phyloP scores from a whole-genome alignment of 2,797 vertebrate species.

The Macropus fuliginosus region DNA sequence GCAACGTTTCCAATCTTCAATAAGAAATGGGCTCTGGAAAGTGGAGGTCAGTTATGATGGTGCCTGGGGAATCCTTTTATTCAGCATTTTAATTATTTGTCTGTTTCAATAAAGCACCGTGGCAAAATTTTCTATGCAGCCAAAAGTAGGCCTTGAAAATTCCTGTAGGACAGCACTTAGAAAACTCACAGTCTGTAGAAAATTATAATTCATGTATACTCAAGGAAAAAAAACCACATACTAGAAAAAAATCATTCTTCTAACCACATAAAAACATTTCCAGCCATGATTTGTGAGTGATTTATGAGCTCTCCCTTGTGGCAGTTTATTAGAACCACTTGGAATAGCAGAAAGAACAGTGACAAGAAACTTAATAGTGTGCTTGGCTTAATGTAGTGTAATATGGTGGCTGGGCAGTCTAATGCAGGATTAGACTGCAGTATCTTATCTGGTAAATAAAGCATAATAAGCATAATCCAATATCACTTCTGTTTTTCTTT shows the following conservation, averaged over 20 bases:
- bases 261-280: conserved; percentile 57
- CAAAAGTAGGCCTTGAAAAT: conserved; percentile 29
- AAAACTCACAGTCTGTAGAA: conserved; percentile 17
- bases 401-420: neutral
- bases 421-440: conserved; percentile 14
- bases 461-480: neutral
- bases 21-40: neutral
- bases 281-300: conserved; percentile 64
- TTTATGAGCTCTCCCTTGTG: conserved; percentile 73
- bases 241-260: conserved; percentile 64
- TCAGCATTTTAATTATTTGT: conserved; percentile 33
- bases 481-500: conserved; percentile 55
- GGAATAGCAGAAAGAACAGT: conserved; percentile 62
- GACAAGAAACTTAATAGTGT: conserved; percentile 59
- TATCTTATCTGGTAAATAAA: neutral
- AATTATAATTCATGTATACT: conserved; percentile 16
- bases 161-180: neutral
- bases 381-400: conserved; percentile 25
- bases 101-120: neutral
- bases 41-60: neutral
- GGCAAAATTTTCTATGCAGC: conserved; percentile 7
- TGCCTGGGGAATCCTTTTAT: neutral
- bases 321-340: conserved; percentile 70
- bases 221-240: conserved; percentile 37
- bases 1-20: neutral